Evolutionary conservation across 2,113 vertebrate genomes (phyloP), one percentile per base, ranked within the genome.

Genomic region (Heloderma charlesbogerti): DNA sequence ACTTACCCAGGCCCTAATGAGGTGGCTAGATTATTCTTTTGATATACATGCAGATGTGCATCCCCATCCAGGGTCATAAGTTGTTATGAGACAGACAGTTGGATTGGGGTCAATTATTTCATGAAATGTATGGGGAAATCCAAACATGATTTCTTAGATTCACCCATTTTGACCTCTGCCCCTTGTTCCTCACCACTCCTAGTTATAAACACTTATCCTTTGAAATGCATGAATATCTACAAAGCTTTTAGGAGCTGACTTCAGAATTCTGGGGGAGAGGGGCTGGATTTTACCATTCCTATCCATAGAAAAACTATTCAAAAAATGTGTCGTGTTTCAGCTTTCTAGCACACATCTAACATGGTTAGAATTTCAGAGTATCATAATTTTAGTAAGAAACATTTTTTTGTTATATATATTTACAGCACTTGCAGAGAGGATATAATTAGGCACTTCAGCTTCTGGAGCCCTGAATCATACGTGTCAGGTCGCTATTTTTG

Each of bases 361-460:
- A 48, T 71, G 16, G 8, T 48, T 85, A 48, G 66, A 48, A 85
- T 71, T 67, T 85, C 71, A 18, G 60, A 43, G 16, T 84, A 69
- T 84, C 25, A 27, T 84, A 43, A 84, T 84, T 16, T 43, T 31
- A 84, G 66, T 45, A 67, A 67, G 60, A 84, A 84, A 43, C 63
- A 43, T n/a, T 60, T 79, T 13, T 67, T 67, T 45, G 93, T 93
- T n/a, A n/a, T 96, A 94, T 93, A 79, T 94, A 95, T 95, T 96
- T 95, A 91, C 87, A 78, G 37, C 57, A 51, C 81, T 18, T 95
- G 88, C 87, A 88, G 66, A 92, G 88, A 29, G 91, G 69, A 90
- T 95, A 94, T 95, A 45, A 90, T 51, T 48, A 48, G 88, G 67
- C 88, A 95, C 82, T 94, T 95, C 67, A 89, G 54, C 72, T 91